Evolutionary conservation across 2,113 vertebrate species (phyloP).

Genomic region (Tachuris rubrigastra): DNA sequence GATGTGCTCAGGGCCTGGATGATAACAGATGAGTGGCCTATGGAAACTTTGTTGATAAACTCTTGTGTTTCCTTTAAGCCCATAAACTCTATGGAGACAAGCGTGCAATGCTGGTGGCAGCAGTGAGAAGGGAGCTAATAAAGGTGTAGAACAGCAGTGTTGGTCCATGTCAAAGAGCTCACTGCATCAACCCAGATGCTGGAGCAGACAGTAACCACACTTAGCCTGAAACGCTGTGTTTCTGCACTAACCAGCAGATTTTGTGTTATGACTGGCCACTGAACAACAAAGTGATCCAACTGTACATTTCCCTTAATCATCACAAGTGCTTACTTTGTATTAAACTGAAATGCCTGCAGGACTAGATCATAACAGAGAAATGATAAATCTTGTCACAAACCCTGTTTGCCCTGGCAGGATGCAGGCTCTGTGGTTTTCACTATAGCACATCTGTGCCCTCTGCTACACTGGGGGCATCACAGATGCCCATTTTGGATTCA

Average conservation of each 20-base stretch:
- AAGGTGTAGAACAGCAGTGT: not conserved
- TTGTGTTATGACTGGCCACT: conserved; percentile 62
- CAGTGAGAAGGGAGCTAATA: accelerated
- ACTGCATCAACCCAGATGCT: not conserved
- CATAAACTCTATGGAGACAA: accelerated
- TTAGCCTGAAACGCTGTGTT: not conserved
- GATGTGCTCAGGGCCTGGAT: too few relatives aligned
- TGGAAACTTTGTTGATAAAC: not conserved
- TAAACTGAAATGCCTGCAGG: conserved; percentile 53
- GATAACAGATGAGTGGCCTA: accelerated
- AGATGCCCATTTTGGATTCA: not conserved
- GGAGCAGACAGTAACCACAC: not conserved
- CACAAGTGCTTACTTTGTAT: conserved; percentile 55
- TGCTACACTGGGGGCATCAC: not conserved
- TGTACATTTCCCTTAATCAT: conserved; percentile 56
- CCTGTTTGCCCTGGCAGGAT: not conserved
- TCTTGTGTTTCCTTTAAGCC: not conserved
- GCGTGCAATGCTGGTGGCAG: accelerated
- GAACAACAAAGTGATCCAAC: conserved; percentile 41
- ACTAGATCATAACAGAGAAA: conserved; percentile 44
- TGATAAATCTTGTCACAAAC: conserved; percentile 53
- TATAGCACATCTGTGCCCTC: accelerated
- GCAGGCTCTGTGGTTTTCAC: not conserved
- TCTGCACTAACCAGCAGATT: conserved; percentile 55
- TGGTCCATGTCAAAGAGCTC: not conserved